These are phyloP conservation scores for Heliconius ismenius DNA, from an alignment of 2,888 invertebrate genomes.

Conservation along the genomic window DNA sequence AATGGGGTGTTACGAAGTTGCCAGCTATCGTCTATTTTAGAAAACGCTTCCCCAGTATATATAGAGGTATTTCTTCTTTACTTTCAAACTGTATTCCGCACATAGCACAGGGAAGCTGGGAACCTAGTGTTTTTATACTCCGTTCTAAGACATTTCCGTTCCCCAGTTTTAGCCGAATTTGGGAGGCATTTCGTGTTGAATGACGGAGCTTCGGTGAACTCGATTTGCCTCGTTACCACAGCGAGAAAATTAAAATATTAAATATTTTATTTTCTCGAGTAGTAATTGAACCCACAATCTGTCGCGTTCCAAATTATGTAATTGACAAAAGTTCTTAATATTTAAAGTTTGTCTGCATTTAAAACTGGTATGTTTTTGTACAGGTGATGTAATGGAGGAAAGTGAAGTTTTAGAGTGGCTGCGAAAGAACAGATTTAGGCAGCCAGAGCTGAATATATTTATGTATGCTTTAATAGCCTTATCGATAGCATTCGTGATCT, in stretches of 20 bases:
- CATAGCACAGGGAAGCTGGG: too few relatives aligned
- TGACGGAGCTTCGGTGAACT: too few relatives aligned
- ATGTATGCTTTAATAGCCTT: slow-evolving; percentile 96
- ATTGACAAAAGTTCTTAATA: background rate
- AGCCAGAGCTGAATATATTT: slow-evolving; percentile 95
- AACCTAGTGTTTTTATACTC: too few relatives aligned
- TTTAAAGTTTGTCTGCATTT: background rate
- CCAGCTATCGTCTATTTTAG: slow-evolving; percentile 96
- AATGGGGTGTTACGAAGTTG: slow-evolving; percentile 95
- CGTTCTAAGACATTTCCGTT: too few relatives aligned
- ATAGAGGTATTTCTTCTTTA: slow-evolving; percentile 84
- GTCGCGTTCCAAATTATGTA: background rate
- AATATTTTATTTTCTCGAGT: too few relatives aligned
- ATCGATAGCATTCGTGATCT: slow-evolving; percentile 91
- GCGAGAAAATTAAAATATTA: too few relatives aligned
- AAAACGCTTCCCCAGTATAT: slow-evolving; percentile 95
- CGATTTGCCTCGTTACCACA: too few relatives aligned
- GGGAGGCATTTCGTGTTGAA: too few relatives aligned
- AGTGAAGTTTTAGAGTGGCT: slow-evolving; percentile 95
- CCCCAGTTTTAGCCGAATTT: too few relatives aligned
- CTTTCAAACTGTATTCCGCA: too few relatives aligned
- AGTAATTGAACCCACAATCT: too few relatives aligned
- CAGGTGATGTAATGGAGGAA: slow-evolving; percentile 91
- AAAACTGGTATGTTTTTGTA: slow-evolving; percentile 43
- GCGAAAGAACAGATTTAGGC: slow-evolving; percentile 94